Percentiles rank a stretch among this genome's conserved stretches.
Evolutionary conservation across 2,113 vertebrate genomes (phyloP).

Genomic region (Dryoscopus gambensis): DNA sequence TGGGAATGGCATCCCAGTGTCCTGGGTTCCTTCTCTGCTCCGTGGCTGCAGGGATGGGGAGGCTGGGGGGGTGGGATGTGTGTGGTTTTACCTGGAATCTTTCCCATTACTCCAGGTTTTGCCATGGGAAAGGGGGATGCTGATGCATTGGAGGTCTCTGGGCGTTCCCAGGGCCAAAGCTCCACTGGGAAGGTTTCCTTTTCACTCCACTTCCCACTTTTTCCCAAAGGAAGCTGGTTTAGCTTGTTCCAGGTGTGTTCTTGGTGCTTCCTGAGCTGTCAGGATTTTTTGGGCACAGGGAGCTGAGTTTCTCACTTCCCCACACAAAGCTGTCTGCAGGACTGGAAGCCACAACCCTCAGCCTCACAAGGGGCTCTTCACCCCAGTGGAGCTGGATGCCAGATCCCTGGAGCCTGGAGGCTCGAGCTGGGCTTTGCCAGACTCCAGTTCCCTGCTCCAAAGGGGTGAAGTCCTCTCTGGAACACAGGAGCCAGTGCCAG

Average conservation of each 20-base stretch:
- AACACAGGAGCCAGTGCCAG: background rate
- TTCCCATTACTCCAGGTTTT: background rate
- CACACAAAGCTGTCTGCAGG: background rate
- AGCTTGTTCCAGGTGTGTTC: background rate
- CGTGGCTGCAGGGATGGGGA: background rate
- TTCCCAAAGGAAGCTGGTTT: background rate
- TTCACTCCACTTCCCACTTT: rapidly evolving
- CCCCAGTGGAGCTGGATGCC: rapidly evolving
- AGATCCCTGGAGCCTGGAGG: background rate
- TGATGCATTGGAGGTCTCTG: background rate
- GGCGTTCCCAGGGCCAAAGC: background rate
- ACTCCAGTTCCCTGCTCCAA: background rate
- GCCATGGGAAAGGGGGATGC: rapidly evolving
- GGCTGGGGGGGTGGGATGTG: rapidly evolving
- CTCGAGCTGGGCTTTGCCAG: background rate
- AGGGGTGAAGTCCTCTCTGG: background rate
- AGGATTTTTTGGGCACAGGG: background rate
- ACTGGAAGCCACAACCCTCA: background rate
- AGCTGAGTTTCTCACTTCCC: background rate
- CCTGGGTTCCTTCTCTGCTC: rapidly evolving
- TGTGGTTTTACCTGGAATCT: background rate
- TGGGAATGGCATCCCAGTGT: background rate
- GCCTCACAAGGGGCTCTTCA: rapidly evolving
- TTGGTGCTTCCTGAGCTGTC: background rate
- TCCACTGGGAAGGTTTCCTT: background rate